Conservation (phyloP, 2,888 invertebrate genomes). For the Anaspis maculata region DNA sequence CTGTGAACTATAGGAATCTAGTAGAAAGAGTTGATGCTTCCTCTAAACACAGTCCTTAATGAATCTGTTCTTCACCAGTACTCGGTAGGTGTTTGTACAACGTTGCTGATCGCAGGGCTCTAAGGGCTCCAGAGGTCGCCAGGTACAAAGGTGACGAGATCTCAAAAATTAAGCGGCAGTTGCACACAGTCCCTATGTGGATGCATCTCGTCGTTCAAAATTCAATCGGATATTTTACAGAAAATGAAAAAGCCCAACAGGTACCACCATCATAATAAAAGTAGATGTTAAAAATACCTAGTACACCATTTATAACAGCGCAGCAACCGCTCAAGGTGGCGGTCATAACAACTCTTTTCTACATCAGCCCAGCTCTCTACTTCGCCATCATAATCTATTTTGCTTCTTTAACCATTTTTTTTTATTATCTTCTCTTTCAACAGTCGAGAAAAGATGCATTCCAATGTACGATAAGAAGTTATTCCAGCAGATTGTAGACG, state of each 20-base stretch:
- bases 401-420: too few relatives aligned
- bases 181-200: constrained; percentile 38
- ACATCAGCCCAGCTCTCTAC: too few relatives aligned
- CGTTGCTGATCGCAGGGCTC: constrained; percentile 28
- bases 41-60: too few relatives aligned
- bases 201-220: constrained; percentile 43
- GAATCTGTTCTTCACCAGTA: constrained; percentile 27
- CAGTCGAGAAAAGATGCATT: constrained; percentile 50
- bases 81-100: constrained; percentile 45
- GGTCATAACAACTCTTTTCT: too few relatives aligned
- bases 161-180: constrained; percentile 37
- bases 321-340: too few relatives aligned
- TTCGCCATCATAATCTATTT: too few relatives aligned
- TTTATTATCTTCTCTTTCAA: too few relatives aligned
- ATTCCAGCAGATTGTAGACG: constrained; percentile 7
- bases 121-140: constrained; percentile 13
- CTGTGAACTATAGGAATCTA: too few relatives aligned
- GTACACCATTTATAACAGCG: too few relatives aligned
- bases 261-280: constrained; percentile 25
- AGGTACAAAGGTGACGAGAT: constrained; percentile 26
- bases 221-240: constrained; percentile 41
- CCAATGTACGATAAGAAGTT: constrained; percentile 33
- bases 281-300: too few relatives aligned
- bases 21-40: too few relatives aligned
- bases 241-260: constrained; percentile 42